These are phyloP conservation scores for Rutilus rutilus DNA, from an alignment of 2,113 vertebrate genomes.

Conservation along the genomic window DNA sequence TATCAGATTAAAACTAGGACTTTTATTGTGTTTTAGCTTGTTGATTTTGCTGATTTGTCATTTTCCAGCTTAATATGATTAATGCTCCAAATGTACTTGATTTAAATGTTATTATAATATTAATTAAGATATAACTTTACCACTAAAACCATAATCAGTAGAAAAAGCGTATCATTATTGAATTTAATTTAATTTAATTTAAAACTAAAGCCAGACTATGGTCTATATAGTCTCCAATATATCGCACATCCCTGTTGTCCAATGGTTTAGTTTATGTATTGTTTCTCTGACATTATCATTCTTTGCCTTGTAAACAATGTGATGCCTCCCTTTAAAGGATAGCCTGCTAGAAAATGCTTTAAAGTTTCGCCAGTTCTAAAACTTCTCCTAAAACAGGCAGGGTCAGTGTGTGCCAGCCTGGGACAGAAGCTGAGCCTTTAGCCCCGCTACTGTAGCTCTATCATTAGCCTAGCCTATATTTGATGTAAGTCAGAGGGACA, in stretches of 20 bases:
- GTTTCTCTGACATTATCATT: neutral
- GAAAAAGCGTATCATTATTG: no score
- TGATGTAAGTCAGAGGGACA: conserved; percentile 52
- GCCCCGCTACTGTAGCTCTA: conserved; percentile 23
- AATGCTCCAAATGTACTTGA: no score
- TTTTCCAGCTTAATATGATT: no score
- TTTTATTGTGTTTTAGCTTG: no score
- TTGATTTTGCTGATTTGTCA: no score
- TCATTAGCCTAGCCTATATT: conserved; percentile 40
- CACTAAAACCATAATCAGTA: no score
- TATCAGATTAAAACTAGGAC: no score
- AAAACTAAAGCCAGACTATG: neutral
- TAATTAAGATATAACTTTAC: no score
- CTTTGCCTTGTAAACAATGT: neutral
- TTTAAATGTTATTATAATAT: no score
- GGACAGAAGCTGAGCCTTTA: neutral
- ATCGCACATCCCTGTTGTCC: neutral
- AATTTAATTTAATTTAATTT: no score
- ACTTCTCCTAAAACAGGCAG: neutral
- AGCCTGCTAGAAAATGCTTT: no score
- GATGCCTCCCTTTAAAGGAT: neutral
- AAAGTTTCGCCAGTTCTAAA: neutral
- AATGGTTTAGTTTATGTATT: neutral
- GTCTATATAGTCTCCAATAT: neutral
- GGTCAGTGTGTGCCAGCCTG: neutral